These are phyloP conservation scores for Paracanthobrama guichenoti DNA, from an alignment of 2,113 vertebrate species.

Conservation along the genomic window DNA sequence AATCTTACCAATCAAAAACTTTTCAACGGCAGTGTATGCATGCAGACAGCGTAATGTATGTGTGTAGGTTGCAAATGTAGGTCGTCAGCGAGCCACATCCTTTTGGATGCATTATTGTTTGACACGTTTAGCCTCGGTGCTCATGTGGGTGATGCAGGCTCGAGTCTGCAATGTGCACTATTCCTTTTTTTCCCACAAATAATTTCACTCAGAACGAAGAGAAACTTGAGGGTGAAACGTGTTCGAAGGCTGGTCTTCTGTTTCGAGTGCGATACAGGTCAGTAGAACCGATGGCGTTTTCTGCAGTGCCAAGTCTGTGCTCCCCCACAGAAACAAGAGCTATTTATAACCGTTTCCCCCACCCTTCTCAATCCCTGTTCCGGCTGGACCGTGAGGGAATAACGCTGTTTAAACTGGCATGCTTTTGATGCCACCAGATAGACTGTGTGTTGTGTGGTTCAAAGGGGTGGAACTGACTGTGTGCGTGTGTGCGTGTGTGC, in stretches of 20 bases:
- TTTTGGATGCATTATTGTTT: not conserved
- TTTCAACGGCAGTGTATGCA: not conserved
- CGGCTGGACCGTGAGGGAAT: constrained; percentile 18
- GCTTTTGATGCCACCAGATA: constrained; percentile 32
- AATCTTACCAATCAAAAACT: too few species aligned
- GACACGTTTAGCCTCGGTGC: not conserved
- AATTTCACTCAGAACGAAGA: not conserved
- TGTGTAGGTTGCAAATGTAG: not conserved
- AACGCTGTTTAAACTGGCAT: constrained; percentile 21
- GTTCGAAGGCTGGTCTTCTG: constrained; percentile 1
- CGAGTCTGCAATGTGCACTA: not conserved
- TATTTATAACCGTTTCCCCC: constrained; percentile 19
- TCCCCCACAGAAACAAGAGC: constrained; percentile 17
- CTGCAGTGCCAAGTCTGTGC: constrained; percentile 20
- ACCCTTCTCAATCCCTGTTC: constrained; percentile 1
- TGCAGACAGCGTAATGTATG: not conserved
- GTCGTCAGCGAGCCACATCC: not conserved
- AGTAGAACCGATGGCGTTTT: constrained; percentile 24
- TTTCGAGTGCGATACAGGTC: constrained; percentile 22
- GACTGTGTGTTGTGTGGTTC: constrained; percentile 4
- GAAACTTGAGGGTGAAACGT: not conserved
- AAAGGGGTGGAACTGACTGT: constrained; percentile 9
- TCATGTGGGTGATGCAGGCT: not conserved
- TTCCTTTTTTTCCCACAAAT: not conserved
- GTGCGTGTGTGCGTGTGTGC: not conserved